phyloP scores from a whole-genome alignment of 1,140 invertebrate genomes.

The Heliconius eleuchia region DNA sequence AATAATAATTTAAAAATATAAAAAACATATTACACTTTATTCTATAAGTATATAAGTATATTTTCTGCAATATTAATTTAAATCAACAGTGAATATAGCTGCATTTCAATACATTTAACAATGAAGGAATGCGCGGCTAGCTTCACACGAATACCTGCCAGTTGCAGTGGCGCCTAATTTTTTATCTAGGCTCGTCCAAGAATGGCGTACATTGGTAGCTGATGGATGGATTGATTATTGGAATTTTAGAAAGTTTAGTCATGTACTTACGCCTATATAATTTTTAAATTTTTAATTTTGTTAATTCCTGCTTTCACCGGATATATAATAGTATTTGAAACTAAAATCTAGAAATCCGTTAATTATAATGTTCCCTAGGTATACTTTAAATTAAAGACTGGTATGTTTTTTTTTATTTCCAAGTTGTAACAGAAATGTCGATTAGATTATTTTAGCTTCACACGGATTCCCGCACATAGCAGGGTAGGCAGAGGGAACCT shows the following conservation, averaged over 20 bases:
- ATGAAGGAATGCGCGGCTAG: constrained; percentile 34
- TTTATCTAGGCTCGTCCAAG: constrained; percentile 45
- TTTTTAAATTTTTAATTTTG: background rate
- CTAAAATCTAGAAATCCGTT: background rate
- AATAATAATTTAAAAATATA: background rate
- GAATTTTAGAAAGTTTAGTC: constrained; percentile 25
- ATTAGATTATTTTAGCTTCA: background rate
- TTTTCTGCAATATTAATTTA: background rate
- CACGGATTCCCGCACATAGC: background rate
- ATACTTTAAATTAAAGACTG: background rate
- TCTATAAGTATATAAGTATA: background rate
- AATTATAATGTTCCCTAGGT: background rate
- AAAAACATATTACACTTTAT: background rate
- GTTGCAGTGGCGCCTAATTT: constrained; percentile 36
- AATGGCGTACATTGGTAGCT: constrained; percentile 31
- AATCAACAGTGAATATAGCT: background rate
- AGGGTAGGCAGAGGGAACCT: background rate
- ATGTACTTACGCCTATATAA: background rate
- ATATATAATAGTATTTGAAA: background rate
- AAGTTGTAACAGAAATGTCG: background rate
- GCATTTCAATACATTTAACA: background rate
- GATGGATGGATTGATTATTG: constrained; percentile 13
- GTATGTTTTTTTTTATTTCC: background rate
- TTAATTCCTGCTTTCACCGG: background rate
- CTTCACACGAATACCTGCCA: constrained; percentile 48